Evolutionary conservation across 92 coral and sea anemone genomes (phyloP), one percentile per base, ranked within the genome.

Genomic region (Nematostella vectensis): DNA sequence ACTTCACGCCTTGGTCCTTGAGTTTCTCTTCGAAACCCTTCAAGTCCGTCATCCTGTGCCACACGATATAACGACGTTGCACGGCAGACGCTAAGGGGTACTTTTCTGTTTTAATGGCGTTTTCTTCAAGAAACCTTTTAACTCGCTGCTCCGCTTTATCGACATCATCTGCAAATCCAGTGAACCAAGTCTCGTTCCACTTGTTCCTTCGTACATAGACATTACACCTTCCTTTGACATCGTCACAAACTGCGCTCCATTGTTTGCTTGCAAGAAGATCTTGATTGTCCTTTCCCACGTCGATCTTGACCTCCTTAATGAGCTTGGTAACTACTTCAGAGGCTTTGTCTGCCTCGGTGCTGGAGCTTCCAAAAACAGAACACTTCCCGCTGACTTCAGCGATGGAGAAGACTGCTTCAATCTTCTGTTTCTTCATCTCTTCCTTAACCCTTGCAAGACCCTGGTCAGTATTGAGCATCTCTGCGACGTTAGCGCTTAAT

Each of bases 181-280:
- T 67, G n/a, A 83, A 61, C 71, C 73, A 74, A 2, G 83, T 79
- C 37, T 79, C 94, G n/a, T 50, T 54, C 65, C 39, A 69, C 23
- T 65, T 51, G 48, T 79, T 69, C 25, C 63, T 54, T 39, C 54
- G 69, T 4, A 74, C 57, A 37, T 62, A 45, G 1, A 79, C 75
- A 2, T 60, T 51, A 13, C 61, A 55, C 3, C 18, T 39, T 1
- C 20, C 25, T 16, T 59, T 56, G 21, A 74, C 45, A 11, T 74
- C 47, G 29, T 70, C 56, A n/a, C 72, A 64, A 12, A 83, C 36
- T 49, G 16, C 16, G 27, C 60, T 64, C 94, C 94, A 83, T 47
- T 28, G 47, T 12, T 62, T 9, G 1, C 72, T 47, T 52, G 44
- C 50, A 3, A 79, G 55, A 1, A 79, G 48, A 13, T 65, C 23